A percentile compares a stretch with the other conserved stretches of the same genome.
Conservation (phyloP, 2,113 vertebrate genomes). For the Nycticryphes semicollaris region DNA sequence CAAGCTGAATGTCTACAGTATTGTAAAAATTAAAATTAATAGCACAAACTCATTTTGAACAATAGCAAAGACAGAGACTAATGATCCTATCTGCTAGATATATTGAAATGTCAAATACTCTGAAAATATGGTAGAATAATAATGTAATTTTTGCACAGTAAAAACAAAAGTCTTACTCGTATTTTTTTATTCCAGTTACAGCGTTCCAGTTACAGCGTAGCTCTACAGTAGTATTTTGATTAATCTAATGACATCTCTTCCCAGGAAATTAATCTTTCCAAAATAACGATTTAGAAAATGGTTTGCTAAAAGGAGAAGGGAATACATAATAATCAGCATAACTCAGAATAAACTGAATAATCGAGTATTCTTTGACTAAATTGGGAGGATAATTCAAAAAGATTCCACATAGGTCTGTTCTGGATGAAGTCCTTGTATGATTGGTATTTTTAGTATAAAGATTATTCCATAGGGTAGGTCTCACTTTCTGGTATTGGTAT, state of each 20-base stretch:
- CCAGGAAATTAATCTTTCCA: not conserved
- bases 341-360: not conserved
- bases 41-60: not conserved
- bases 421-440: not conserved
- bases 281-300: not conserved
- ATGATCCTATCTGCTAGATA: not conserved
- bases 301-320: not conserved
- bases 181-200: not conserved
- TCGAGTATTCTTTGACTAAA: not conserved
- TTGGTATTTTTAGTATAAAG: not conserved
- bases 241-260: not conserved
- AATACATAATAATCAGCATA: not conserved
- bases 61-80: not conserved
- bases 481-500: not conserved
- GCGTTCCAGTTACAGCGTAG: not conserved
- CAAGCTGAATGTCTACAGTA: not conserved
- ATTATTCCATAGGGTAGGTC: not conserved
- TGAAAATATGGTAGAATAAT: not conserved
- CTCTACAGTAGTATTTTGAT: not conserved
- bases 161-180: not conserved
- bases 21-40: not conserved
- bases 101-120: not conserved
- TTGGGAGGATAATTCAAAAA: not conserved
- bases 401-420: not conserved
- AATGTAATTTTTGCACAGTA: not conserved